These are phyloP conservation scores for Trachymyrmex cornetzi DNA, from an alignment of 1,140 invertebrate species.

Conservation along the genomic window DNA sequence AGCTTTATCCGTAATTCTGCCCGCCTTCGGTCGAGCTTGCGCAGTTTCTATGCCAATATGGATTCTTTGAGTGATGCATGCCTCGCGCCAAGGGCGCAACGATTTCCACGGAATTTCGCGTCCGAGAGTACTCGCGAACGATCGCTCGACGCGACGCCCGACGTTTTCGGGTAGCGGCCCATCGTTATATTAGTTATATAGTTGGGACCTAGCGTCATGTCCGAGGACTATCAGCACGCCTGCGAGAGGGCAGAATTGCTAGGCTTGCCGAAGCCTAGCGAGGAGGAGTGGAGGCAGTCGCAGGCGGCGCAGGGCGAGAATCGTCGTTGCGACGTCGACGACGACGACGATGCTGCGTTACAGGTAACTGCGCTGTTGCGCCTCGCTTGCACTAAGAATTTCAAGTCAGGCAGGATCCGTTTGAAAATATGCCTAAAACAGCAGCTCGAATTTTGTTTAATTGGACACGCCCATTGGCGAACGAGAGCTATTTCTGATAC, in stretches of 20 bases:
- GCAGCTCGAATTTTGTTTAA: too few species aligned
- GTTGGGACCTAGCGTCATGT: slow-evolving; percentile 57
- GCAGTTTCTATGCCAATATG: slow-evolving; percentile 77
- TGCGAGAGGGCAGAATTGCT: slow-evolving; percentile 92
- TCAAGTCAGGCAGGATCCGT: neutral
- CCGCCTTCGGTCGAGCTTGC: slow-evolving; percentile 72
- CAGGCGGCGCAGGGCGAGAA: slow-evolving; percentile 64
- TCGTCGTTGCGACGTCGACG: slow-evolving; percentile 70
- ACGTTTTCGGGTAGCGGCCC: neutral
- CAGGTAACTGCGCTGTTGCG: slow-evolving; percentile 75
- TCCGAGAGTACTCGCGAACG: neutral
- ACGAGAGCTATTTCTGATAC: neutral
- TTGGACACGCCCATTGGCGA: neutral
- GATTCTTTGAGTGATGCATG: slow-evolving; percentile 70
- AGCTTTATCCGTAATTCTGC: slow-evolving; percentile 22
- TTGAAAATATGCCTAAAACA: neutral
- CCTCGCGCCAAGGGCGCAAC: slow-evolving; percentile 32
- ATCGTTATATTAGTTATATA: neutral
- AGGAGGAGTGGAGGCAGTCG: slow-evolving; percentile 88
- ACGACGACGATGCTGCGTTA: slow-evolving; percentile 71
- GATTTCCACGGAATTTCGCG: slow-evolving; percentile 33
- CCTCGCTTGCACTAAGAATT: neutral
- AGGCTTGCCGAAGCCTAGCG: slow-evolving; percentile 89
- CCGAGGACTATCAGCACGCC: slow-evolving; percentile 89
- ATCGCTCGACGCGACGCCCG: neutral